A percentile compares a stretch with the other conserved stretches of the same genome.
These are phyloP conservation scores for Epinotia brunnichana DNA, from an alignment of 2,888 invertebrate species.

Conservation along the genomic window DNA sequence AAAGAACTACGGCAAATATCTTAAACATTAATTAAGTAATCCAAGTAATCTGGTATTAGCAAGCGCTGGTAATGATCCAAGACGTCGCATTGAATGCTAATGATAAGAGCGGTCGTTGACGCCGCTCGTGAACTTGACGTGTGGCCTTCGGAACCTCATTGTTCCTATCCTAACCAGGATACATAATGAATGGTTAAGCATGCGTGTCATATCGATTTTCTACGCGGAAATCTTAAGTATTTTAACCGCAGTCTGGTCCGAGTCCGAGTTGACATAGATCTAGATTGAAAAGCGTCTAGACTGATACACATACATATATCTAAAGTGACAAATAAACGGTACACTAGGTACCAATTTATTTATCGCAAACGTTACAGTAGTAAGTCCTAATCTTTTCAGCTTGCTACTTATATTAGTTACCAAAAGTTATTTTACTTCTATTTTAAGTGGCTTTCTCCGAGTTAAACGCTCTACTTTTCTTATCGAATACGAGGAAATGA, in stretches of 20 bases:
- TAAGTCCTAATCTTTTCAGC: not conserved
- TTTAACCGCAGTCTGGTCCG: not conserved
- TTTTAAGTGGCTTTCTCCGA: no score
- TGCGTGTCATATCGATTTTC: constrained; percentile 40
- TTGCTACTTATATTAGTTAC: not conserved
- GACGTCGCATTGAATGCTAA: constrained; percentile 72
- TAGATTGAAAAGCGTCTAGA: constrained; percentile 10
- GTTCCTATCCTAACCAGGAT: constrained; percentile 43
- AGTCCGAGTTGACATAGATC: constrained; percentile 20
- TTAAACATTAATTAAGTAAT: constrained; percentile 45
- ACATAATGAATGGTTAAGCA: constrained; percentile 37
- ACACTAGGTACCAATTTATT: no score
- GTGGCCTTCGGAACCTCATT: constrained; percentile 68
- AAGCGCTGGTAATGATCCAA: constrained; percentile 57
- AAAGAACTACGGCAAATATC: not conserved
- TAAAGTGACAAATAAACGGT: not conserved
- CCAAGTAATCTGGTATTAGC: constrained; percentile 53
- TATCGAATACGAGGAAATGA: no score
- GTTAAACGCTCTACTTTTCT: no score
- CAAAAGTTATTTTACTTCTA: not conserved
- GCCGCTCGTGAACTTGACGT: constrained; percentile 74
- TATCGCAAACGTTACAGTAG: not conserved
- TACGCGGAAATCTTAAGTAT: constrained; percentile 13
- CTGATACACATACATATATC: not conserved
- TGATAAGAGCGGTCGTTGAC: constrained; percentile 78